Conservation (phyloP, 92 coral and sea anemone species). For the Epizoanthus illoricatus region DNA sequence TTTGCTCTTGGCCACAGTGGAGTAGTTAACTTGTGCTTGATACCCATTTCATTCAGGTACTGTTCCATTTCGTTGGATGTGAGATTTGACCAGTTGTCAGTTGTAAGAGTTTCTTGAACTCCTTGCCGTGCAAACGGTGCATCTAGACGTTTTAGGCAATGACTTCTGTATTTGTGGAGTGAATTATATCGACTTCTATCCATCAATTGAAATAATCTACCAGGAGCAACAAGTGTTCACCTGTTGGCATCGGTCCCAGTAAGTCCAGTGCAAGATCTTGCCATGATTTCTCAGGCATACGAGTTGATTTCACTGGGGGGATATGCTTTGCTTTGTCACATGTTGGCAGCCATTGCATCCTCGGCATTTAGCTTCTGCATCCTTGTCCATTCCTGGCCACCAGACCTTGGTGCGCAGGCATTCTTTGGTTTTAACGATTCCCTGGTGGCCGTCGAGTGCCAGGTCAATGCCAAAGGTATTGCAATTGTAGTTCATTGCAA, state of each 20-base stretch:
- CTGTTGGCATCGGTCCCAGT: constrained; percentile 20
- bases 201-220: constrained; percentile 35
- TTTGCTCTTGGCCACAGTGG: constrained; percentile 47
- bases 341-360: background rate
- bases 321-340: background rate
- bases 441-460: background rate
- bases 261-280: constrained; percentile 23
- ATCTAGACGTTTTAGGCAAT: constrained; percentile 2
- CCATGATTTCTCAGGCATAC: constrained; percentile 24
- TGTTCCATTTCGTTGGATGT: constrained; percentile 22
- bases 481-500: no score
- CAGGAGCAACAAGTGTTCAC: constrained; percentile 31
- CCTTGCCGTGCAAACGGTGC: constrained; percentile 30
- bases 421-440: background rate
- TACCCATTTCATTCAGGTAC: constrained; percentile 23
- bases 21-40: constrained; percentile 23
- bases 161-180: constrained; percentile 12
- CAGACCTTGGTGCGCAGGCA: background rate
- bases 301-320: constrained; percentile 22
- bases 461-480: background rate
- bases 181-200: constrained; percentile 28
- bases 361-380: background rate
- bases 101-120: constrained; percentile 17
- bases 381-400: background rate
- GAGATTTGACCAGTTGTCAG: constrained; percentile 37